Conservation (phyloP, 1,140 invertebrate genomes). For the Hylaeus volcanicus region DNA sequence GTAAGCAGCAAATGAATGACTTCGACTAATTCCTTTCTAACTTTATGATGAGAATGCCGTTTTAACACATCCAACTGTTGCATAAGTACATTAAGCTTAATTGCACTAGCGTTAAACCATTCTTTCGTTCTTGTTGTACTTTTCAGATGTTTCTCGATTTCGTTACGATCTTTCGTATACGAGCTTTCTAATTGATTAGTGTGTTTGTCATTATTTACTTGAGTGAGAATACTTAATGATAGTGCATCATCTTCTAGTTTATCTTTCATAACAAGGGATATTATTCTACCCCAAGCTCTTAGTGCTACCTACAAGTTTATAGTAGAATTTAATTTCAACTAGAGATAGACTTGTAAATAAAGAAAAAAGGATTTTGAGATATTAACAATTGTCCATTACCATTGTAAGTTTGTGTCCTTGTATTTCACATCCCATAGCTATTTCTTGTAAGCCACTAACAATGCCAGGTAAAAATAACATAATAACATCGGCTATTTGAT, state of each 20-base stretch:
- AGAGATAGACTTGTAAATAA: no score
- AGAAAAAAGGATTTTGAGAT: no score
- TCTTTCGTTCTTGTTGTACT: constrained; percentile 75
- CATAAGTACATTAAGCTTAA: constrained; percentile 81
- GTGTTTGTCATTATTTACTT: constrained; percentile 6
- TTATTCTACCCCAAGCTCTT: constrained; percentile 78
- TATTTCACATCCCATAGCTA: constrained; percentile 81
- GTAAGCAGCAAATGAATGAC: constrained; percentile 80
- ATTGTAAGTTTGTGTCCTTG: constrained; percentile 83
- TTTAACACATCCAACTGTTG: constrained; percentile 78
- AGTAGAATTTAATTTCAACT: constrained; percentile 23
- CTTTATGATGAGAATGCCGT: constrained; percentile 81
- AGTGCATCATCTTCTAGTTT: constrained; percentile 44
- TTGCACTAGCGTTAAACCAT: constrained; percentile 82
- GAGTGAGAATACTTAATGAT: constrained; percentile 29
- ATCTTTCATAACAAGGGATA: constrained; percentile 80
- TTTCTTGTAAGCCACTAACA: constrained; percentile 81
- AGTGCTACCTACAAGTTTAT: constrained; percentile 77
- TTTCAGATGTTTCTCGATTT: constrained; percentile 78
- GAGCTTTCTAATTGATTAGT: constrained; percentile 42
- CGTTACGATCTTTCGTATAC: constrained; percentile 43
- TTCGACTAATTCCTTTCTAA: constrained; percentile 81
- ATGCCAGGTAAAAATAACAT: constrained; percentile 85
- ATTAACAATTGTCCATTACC: constrained; percentile 72
- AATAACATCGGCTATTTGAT: constrained; percentile 81